Conservation (phyloP, 2,888 invertebrate species). For the Drosophila subquinaria region DNA sequence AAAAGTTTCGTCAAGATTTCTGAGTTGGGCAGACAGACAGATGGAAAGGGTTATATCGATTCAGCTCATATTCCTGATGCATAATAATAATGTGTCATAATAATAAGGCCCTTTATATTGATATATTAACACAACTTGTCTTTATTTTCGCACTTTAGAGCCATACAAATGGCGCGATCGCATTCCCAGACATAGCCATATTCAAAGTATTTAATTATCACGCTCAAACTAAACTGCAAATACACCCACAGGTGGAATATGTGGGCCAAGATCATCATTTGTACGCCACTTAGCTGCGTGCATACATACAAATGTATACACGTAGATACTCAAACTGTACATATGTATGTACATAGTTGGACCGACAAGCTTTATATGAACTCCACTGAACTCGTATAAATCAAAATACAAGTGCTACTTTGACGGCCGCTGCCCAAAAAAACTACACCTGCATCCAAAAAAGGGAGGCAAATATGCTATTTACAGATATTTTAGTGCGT, state of each 20-base stretch:
- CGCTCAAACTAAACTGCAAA: neutral
- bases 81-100: too few relatives aligned
- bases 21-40: too few relatives aligned
- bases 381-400: neutral
- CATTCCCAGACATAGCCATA: too few relatives aligned
- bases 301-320: neutral
- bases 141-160: too few relatives aligned
- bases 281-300: neutral
- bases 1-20: too few relatives aligned
- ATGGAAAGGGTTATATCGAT: too few relatives aligned
- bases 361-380: neutral
- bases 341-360: constrained; percentile 3
- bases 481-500: constrained; percentile 2
- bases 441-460: constrained; percentile 8
- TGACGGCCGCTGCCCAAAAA: constrained; percentile 22
- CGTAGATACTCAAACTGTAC: neutral
- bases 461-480: constrained; percentile 19
- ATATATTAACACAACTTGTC: too few relatives aligned
- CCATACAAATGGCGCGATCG: too few relatives aligned
- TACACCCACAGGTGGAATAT: constrained; percentile 3
- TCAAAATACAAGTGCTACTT: constrained; percentile 14
- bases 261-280: constrained; percentile 19
- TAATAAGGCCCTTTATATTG: too few relatives aligned
- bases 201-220: neutral
- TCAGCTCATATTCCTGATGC: too few relatives aligned